These are phyloP conservation scores for Henricia sp. DNA, from an alignment of 53 echinoderm and acorn worm species.

Conservation along the genomic window DNA sequence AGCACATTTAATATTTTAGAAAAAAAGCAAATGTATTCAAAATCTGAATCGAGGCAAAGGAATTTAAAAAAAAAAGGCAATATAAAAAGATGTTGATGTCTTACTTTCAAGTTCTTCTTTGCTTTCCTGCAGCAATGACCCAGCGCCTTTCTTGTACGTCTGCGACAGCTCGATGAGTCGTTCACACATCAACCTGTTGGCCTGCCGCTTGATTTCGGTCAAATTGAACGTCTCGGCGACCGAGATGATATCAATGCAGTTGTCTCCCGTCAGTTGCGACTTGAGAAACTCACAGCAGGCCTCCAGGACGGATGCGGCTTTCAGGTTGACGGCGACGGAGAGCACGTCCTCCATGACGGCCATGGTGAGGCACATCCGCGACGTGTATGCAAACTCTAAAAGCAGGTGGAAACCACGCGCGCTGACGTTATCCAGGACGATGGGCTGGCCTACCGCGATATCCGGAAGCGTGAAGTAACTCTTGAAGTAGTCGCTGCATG, in stretches of 20 bases:
- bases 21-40: too few species aligned
- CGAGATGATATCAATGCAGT: conserved; percentile 86
- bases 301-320: conserved; percentile 73
- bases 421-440: conserved; percentile 64
- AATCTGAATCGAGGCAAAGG: too few species aligned
- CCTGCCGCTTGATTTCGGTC: conserved; percentile 82
- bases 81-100: too few species aligned
- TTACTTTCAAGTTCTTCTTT: conserved; percentile 69
- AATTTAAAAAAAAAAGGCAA: too few species aligned
- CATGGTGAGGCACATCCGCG: conserved; percentile 78
- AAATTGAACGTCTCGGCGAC: conserved; percentile 82
- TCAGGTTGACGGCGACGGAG: conserved; percentile 68
- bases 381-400: conserved; percentile 85
- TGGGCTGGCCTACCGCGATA: conserved; percentile 39
- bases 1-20: too few species aligned
- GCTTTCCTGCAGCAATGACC: conserved; percentile 30
- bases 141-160: conserved; percentile 69
- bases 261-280: conserved; percentile 83
- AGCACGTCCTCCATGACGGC: conserved; percentile 76
- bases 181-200: conserved; percentile 84
- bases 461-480: conserved; percentile 50
- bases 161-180: conserved; percentile 85
- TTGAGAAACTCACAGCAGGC: conserved; percentile 86
- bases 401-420: conserved; percentile 76
- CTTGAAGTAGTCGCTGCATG: conserved; percentile 85